Percentiles rank a stretch among this genome's conserved stretches.
These are phyloP conservation scores for Drosophila testacea DNA, from an alignment of 2,888 invertebrate species.

Conservation along the genomic window DNA sequence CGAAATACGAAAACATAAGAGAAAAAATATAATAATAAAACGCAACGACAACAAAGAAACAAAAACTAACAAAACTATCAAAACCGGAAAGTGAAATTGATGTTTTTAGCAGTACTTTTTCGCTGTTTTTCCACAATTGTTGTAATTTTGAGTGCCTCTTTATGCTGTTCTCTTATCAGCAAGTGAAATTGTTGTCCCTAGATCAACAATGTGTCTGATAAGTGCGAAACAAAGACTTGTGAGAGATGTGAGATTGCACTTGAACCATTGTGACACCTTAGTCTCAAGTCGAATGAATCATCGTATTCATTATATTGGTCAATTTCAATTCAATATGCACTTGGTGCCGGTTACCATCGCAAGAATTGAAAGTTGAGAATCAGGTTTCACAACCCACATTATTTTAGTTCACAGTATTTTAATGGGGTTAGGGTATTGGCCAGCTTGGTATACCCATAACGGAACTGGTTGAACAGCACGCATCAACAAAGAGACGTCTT, in stretches of 20 bases:
- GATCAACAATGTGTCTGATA: slow-evolving; percentile 38
- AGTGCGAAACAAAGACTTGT: not conserved
- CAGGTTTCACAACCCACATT: slow-evolving; percentile 56
- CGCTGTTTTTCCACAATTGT: not conserved
- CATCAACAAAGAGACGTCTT: slow-evolving; percentile 19
- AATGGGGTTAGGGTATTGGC: slow-evolving; percentile 28
- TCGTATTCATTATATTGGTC: slow-evolving; percentile 18
- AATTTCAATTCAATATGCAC: slow-evolving; percentile 19
- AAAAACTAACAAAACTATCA: slow-evolving; percentile 16
- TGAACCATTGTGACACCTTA: not conserved
- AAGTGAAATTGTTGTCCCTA: slow-evolving; percentile 28
- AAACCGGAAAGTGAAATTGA: slow-evolving; percentile 59
- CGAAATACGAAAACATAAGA: slow-evolving; percentile 21
- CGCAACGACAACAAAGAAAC: slow-evolving; percentile 28
- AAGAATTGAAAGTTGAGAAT: slow-evolving; percentile 67
- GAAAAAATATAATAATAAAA: slow-evolving; percentile 22
- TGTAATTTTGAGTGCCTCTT: slow-evolving; percentile 21
- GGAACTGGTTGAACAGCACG: slow-evolving; percentile 1
- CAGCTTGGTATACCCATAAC: slow-evolving; percentile 24
- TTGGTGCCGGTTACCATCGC: slow-evolving; percentile 10
- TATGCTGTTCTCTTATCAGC: slow-evolving; percentile 46
- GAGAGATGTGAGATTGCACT: not conserved
- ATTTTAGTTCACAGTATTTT: not conserved
- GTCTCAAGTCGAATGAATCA: slow-evolving; percentile 29
- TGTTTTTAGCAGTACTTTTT: not conserved